Evolutionary conservation across 2,113 vertebrate species (phyloP), one percentile per base, ranked within the genome.

Genomic region (Corapipo altera): DNA sequence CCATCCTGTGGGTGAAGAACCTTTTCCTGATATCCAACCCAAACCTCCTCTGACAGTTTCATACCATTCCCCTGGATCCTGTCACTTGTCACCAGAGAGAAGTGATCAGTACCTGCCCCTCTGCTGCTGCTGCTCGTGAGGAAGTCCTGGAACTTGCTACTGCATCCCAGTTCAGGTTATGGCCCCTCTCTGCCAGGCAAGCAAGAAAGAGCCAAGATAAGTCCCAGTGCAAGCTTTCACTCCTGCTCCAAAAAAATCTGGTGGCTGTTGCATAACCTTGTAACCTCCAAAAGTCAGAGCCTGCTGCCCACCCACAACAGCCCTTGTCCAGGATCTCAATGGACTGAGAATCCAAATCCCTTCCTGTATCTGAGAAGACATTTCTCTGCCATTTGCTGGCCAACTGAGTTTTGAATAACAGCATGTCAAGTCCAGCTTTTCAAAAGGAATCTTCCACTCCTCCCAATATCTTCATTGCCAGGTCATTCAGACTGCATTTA

Each of bases 21-120:
- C 23, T 37, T 74, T 21, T 17, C 37, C 61, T 52, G 10, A 24
- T 24, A 39, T 9, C 28, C 52, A 82, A 9, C 12, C 46, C 52
- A 61, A 67, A 39, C 2, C 37, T 82, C 7, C 15, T 20, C 28
- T 43, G 23, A 61, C 39, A 54, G 11, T 5, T 3, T 32, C 10
- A 39, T 10, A 46, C 7, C 13, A n/a, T 37, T 48, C n/a, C 61
- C 46, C 41, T 0, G 0, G 33, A 11, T 46, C 3, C 30, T 54
- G 46, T 26, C 52, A 5, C 37, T 74, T 16, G 73, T 46, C 78
- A 46, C 16, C 16, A 15, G 10, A 16, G 33, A 28, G 22, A 8
- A 37, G 44, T 46, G 28, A 69, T n/a, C 61, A 30, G 8, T 16
- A 37, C 5, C 52, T 59, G 51, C 3, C 27, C 18, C 27, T 66